A percentile compares a stretch with the other conserved stretches of the same genome.
Conservation (phyloP, 2,797 vertebrate genomes). For the Buphagus erythrorhynchus region DNA sequence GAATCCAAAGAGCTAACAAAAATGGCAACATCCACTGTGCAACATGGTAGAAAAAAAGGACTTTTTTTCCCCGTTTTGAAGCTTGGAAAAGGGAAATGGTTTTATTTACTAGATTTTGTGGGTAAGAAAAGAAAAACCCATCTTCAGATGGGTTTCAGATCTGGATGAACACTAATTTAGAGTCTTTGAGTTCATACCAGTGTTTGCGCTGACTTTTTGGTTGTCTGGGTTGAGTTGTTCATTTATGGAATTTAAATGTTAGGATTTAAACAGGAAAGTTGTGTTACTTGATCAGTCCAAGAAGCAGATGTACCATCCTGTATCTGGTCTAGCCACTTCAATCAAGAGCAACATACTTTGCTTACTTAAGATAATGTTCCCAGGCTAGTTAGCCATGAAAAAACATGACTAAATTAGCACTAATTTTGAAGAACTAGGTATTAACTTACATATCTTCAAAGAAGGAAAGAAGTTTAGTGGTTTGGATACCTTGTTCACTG, state of each 20-base stretch:
- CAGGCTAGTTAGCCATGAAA: not conserved
- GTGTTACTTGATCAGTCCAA: not conserved
- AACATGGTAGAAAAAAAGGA: not conserved
- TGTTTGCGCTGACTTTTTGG: not conserved
- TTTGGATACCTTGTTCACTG: not conserved
- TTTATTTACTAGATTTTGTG: not conserved
- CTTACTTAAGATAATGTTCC: not conserved
- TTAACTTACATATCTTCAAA: not conserved
- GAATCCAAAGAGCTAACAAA: not conserved
- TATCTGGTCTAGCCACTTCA: not conserved
- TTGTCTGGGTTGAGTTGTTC: not conserved
- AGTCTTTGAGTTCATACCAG: not conserved
- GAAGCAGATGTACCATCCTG: accelerated
- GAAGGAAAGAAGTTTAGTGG: not conserved
- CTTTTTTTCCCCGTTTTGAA: not conserved
- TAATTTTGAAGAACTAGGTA: not conserved
- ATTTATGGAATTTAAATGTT: not conserved
- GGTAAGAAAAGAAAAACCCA: not conserved
- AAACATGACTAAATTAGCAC: too few species aligned
- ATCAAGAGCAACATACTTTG: not conserved
- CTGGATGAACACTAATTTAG: not conserved
- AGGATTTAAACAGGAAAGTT: not conserved
- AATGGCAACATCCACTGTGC: not conserved
- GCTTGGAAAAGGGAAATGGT: not conserved
- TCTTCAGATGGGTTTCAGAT: not conserved